Percentiles rank a stretch among this genome's conserved stretches.
Conservation (phyloP, 2,797 vertebrate species). For the Chaunax sp. region DNA sequence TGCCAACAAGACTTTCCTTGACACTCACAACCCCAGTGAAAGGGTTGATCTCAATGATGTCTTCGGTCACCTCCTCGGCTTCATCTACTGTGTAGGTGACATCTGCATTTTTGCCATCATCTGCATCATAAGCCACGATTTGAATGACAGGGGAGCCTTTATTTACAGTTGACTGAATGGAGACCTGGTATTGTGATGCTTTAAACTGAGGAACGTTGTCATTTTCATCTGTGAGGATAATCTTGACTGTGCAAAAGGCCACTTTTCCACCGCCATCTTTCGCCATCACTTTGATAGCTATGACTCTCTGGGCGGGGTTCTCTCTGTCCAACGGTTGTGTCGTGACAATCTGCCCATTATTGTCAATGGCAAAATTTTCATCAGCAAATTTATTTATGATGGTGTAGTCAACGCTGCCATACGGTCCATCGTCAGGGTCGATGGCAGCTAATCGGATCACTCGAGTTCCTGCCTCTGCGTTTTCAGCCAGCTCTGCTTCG, state of each 20-base stretch:
- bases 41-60: conserved; percentile 93
- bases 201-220: conserved; percentile 95
- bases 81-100: conserved; percentile 94
- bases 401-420: conserved; percentile 94
- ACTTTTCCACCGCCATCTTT: conserved; percentile 95
- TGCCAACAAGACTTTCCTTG: conserved; percentile 91
- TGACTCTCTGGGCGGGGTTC: conserved; percentile 93
- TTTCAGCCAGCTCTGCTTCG: conserved; percentile 95
- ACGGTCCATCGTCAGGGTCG: conserved; percentile 93
- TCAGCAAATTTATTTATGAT: conserved; percentile 97
- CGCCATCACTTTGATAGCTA: conserved; percentile 97
- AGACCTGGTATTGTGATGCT: conserved; percentile 91
- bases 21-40: conserved; percentile 92
- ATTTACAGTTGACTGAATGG: conserved; percentile 92
- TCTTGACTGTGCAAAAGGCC: conserved; percentile 96
- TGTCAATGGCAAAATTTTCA: conserved; percentile 92
- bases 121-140: conserved; percentile 94
- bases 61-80: conserved; percentile 85
- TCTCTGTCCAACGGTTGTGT: conserved; percentile 93
- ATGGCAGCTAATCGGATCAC: conserved; percentile 93
- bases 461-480: conserved; percentile 92
- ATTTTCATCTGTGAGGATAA: conserved; percentile 97
- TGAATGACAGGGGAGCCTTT: conserved; percentile 94
- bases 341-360: conserved; percentile 89
- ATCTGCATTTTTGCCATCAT: conserved; percentile 96